Conservation (phyloP, 30 jellyfish, hydroid and myxozoan genomes). For the Pelagia noctiluca region DNA sequence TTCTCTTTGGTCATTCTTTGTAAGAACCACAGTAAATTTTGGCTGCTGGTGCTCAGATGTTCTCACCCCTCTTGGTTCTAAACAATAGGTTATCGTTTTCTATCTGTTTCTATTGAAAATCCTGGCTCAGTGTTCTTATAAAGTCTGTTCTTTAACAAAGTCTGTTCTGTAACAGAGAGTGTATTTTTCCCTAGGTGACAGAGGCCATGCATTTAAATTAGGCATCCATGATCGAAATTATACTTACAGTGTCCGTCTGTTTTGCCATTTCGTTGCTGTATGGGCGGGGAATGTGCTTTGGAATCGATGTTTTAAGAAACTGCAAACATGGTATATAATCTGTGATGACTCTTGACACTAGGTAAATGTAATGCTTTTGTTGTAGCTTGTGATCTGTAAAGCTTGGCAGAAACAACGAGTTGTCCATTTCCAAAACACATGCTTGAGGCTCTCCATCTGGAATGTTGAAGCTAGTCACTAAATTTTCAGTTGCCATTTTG, state of each 20-base stretch:
- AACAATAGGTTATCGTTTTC: too few species aligned
- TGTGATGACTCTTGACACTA: background rate
- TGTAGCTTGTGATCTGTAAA: background rate
- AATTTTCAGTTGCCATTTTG: constrained; percentile 20
- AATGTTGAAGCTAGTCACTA: background rate
- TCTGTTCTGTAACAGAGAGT: background rate
- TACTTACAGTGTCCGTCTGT: background rate
- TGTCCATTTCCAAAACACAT: background rate
- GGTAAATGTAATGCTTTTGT: background rate
- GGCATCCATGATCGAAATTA: background rate
- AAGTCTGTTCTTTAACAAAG: background rate
- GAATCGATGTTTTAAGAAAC: background rate
- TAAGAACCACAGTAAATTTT: too few species aligned
- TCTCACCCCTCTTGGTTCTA: too few species aligned
- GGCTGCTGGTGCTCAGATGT: too few species aligned
- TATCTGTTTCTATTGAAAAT: background rate
- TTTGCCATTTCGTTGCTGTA: background rate
- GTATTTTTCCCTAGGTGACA: background rate
- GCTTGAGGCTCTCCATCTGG: background rate
- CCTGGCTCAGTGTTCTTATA: background rate
- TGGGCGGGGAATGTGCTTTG: background rate
- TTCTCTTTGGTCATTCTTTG: too few species aligned
- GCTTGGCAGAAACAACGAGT: background rate
- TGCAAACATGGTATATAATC: background rate
- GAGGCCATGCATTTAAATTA: background rate